Percentiles rank a stretch among this genome's conserved stretches.
Evolutionary conservation across 2,797 vertebrate genomes (phyloP).

Genomic region (Argentina silus): DNA sequence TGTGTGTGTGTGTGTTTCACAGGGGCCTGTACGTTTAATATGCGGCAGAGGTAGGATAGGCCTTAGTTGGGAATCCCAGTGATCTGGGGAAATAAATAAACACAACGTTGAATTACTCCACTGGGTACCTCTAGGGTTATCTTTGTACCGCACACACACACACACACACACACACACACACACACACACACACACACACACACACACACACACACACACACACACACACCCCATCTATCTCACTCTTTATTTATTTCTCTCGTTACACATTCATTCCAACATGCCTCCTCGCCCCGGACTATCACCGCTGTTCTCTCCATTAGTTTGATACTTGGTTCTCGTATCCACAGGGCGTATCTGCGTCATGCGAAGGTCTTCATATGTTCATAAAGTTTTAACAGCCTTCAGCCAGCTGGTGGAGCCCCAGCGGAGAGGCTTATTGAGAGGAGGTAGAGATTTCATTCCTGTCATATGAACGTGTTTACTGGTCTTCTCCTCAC

Average conservation of each 20-base stretch:
- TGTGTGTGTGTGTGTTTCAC: constrained; percentile 20
- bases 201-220: constrained; percentile 5
- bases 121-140: constrained; percentile 30
- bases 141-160: neutral
- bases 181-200: constrained; percentile 8
- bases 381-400: constrained; percentile 64
- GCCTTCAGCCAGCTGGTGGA: constrained; percentile 42
- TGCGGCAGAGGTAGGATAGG: constrained; percentile 7
- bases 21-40: constrained; percentile 20
- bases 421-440: neutral
- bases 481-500: neutral
- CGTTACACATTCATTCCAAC: neutral
- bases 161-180: neutral
- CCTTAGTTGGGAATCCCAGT: constrained; percentile 24
- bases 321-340: constrained; percentile 31
- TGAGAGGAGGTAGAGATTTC: constrained; percentile 4
- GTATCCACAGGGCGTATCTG: constrained; percentile 41
- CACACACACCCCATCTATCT: neutral
- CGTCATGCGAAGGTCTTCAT: constrained; percentile 59
- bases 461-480: neutral
- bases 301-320: constrained; percentile 31
- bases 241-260: too few relatives aligned
- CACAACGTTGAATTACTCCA: constrained; percentile 41
- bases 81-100: constrained; percentile 49
- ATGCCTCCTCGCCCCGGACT: neutral